Conservation (phyloP, 2,888 invertebrate species). For the Synanthedon formicaeformis region DNA sequence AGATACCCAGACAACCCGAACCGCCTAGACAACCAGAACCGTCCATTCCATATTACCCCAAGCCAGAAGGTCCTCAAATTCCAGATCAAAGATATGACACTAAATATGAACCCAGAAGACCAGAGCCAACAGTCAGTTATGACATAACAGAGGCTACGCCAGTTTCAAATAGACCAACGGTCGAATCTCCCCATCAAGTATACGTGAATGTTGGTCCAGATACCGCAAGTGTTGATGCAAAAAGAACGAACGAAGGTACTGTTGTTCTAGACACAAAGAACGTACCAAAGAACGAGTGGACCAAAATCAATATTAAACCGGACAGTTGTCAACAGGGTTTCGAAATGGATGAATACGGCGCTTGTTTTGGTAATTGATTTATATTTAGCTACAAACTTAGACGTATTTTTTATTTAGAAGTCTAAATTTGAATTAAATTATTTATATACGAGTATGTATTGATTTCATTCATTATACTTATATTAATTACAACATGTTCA, state of each 20-base stretch:
- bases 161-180: background rate
- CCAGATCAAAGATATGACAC: background rate
- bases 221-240: constrained; percentile 25
- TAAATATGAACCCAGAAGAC: constrained; percentile 3
- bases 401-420: too few species aligned
- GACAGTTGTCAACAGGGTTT: constrained; percentile 62
- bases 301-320: constrained; percentile 27
- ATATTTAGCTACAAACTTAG: too few species aligned
- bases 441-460: too few species aligned
- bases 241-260: constrained; percentile 30
- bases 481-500: too few species aligned
- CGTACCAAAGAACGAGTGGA: constrained; percentile 43
- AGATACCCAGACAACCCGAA: constrained; percentile 7
- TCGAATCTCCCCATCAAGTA: constrained; percentile 17
- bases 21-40: constrained; percentile 7
- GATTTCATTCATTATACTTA: too few species aligned
- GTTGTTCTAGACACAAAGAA: constrained; percentile 32
- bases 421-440: too few species aligned
- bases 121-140: constrained; percentile 1
- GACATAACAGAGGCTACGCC: background rate
- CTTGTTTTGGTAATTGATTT: constrained; percentile 64
- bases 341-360: constrained; percentile 63
- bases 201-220: constrained; percentile 25
- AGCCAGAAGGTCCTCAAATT: constrained; percentile 3
- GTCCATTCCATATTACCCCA: constrained; percentile 1